phyloP scores from a whole-genome alignment of 2,113 vertebrate genomes.

The Chlorodrepanis virens region DNA sequence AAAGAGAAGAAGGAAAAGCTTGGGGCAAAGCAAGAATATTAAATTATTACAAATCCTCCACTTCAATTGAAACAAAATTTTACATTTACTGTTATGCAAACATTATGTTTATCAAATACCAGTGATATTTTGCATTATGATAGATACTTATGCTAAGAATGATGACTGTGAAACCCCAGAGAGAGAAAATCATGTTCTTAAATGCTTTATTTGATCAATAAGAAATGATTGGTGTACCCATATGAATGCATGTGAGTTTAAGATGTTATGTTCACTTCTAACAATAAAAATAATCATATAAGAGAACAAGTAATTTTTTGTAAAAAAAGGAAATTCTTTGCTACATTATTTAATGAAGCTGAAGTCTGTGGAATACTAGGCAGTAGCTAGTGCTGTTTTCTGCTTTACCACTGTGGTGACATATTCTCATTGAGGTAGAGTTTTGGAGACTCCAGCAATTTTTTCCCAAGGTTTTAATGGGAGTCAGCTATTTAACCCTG shows the following conservation, averaged over 20 bases:
- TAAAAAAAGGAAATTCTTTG: background rate
- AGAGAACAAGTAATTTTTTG: background rate
- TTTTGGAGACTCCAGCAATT: background rate
- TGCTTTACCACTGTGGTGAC: background rate
- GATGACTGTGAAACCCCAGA: background rate
- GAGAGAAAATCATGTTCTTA: background rate
- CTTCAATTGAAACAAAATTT: background rate
- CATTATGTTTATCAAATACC: background rate
- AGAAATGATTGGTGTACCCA: background rate
- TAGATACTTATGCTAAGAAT: background rate
- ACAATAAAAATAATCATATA: background rate
- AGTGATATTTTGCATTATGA: background rate
- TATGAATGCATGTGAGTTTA: background rate
- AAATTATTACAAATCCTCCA: background rate
- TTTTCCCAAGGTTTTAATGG: background rate
- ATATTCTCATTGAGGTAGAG: background rate
- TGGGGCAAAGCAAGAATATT: background rate
- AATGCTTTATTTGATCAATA: background rate
- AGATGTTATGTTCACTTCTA: background rate
- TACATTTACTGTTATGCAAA: background rate
- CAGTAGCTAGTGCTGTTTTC: background rate
- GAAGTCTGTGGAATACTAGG: background rate
- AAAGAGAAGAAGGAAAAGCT: background rate
- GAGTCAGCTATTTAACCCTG: background rate
- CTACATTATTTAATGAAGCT: background rate